Evolutionary conservation across 2,888 invertebrate species (phyloP).

Genomic region (Oeneis ivallda): DNA sequence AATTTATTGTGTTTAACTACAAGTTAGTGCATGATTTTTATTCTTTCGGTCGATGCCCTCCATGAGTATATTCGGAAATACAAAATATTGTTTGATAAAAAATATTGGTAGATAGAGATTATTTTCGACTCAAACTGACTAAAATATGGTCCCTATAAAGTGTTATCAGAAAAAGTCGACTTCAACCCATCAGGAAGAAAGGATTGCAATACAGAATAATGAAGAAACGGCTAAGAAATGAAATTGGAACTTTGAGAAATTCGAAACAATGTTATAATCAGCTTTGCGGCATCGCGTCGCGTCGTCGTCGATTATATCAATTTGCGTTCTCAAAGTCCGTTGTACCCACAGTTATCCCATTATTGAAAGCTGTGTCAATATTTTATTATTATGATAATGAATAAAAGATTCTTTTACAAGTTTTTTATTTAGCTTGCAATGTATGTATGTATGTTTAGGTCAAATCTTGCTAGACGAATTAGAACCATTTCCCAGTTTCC

Average conservation of each 20-base stretch:
- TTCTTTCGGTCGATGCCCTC: no score
- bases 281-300: conserved; percentile 54
- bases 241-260: conserved; percentile 11
- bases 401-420: no score
- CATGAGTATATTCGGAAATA: no score
- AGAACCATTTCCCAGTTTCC: no score
- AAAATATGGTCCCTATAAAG: conserved; percentile 12
- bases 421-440: no score
- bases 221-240: conserved; percentile 41
- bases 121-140: conserved; percentile 2
- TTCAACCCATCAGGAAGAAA: conserved; percentile 12
- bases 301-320: conserved; percentile 46
- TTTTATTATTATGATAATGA: no score
- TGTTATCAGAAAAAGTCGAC: conserved; percentile 14
- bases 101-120: not conserved
- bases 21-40: no score
- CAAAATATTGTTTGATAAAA: not conserved
- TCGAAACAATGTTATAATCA: conserved; percentile 50
- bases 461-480: no score
- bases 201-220: conserved; percentile 29
- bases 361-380: not conserved
- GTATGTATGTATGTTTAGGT: no score
- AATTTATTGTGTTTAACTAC: no score
- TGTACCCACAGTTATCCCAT: not conserved
- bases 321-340: conserved; percentile 70